These are phyloP conservation scores for Scolopax rusticola DNA, from an alignment of 2,797 vertebrate genomes.

Conservation along the genomic window DNA sequence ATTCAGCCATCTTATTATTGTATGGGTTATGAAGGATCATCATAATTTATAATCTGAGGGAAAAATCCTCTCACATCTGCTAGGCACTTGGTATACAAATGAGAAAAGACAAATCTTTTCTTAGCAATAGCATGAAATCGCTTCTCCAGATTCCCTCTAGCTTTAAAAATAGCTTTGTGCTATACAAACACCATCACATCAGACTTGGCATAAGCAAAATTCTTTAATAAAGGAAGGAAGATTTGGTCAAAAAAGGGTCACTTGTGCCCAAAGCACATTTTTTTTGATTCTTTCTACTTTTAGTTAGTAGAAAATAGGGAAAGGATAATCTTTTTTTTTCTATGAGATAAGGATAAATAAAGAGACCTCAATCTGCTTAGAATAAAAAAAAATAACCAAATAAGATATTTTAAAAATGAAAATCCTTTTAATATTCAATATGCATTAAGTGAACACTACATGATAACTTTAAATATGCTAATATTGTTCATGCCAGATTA, in stretches of 20 bases:
- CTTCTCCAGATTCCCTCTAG: conserved; percentile 38
- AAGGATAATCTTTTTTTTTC: neutral
- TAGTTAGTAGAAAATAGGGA: neutral
- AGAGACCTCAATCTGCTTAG: neutral
- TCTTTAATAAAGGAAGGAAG: conserved; percentile 10
- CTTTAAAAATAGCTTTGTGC: conserved; percentile 63
- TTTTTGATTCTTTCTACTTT: conserved; percentile 10
- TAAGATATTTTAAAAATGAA: neutral
- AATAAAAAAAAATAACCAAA: neutral
- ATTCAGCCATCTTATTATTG: neutral
- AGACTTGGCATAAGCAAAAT: conserved; percentile 35
- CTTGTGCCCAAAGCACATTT: conserved; percentile 32
- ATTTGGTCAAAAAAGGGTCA: conserved; percentile 47
- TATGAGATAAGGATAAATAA: neutral
- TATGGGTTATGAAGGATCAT: neutral
- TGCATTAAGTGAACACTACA: neutral
- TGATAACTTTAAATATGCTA: neutral
- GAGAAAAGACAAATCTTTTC: conserved; percentile 59
- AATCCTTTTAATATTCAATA: neutral
- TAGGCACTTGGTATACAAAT: neutral
- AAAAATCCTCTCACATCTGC: conserved; percentile 45
- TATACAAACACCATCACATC: conserved; percentile 39
- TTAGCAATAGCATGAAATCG: conserved; percentile 46
- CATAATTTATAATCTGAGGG: conserved; percentile 6
- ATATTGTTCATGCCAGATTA: neutral